Percentiles rank a stretch among this genome's conserved stretches.
These are phyloP conservation scores for Villa cingulata DNA, from an alignment of 2,888 invertebrate species.

Conservation along the genomic window DNA sequence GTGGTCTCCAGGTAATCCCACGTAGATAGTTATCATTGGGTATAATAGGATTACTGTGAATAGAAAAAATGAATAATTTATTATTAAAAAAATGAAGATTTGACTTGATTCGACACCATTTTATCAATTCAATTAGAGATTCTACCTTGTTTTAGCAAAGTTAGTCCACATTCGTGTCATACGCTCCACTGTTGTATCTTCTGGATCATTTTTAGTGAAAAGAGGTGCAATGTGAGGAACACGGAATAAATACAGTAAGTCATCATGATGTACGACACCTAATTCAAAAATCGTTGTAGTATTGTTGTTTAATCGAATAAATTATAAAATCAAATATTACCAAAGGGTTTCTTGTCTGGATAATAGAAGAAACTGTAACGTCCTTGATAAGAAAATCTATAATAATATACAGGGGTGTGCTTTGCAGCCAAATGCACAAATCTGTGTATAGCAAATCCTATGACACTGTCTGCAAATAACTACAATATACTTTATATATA, in stretches of 20 bases:
- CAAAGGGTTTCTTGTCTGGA: slow-evolving; percentile 39
- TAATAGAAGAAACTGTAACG: slow-evolving; percentile 43
- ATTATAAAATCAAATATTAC: too few species aligned
- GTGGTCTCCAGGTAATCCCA: slow-evolving; percentile 31
- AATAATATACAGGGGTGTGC: slow-evolving; percentile 47
- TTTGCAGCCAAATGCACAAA: slow-evolving; percentile 45
- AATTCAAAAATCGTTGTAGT: too few species aligned
- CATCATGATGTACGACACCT: slow-evolving; percentile 39
- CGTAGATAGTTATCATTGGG: slow-evolving; percentile 26
- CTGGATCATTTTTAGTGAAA: slow-evolving; percentile 34
- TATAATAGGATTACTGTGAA: slow-evolving; percentile 32
- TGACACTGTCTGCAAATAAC: slow-evolving; percentile 46
- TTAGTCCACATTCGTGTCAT: slow-evolving; percentile 36
- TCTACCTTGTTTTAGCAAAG: slow-evolving; percentile 34
- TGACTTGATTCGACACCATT: too few species aligned
- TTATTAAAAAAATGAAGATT: too few species aligned
- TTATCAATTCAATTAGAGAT: too few species aligned
- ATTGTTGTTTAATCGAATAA: too few species aligned
- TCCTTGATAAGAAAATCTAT: slow-evolving; percentile 48
- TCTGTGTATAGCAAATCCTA: slow-evolving; percentile 46
- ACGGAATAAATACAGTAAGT: slow-evolving; percentile 38
- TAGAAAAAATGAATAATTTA: neutral
- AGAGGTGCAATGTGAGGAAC: slow-evolving; percentile 32
- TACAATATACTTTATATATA: too few species aligned
- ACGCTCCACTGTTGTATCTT: slow-evolving; percentile 33